Base-by-base conservation (phyloP, 2,888 invertebrate genomes). In the Melolontha melolontha region DNA sequence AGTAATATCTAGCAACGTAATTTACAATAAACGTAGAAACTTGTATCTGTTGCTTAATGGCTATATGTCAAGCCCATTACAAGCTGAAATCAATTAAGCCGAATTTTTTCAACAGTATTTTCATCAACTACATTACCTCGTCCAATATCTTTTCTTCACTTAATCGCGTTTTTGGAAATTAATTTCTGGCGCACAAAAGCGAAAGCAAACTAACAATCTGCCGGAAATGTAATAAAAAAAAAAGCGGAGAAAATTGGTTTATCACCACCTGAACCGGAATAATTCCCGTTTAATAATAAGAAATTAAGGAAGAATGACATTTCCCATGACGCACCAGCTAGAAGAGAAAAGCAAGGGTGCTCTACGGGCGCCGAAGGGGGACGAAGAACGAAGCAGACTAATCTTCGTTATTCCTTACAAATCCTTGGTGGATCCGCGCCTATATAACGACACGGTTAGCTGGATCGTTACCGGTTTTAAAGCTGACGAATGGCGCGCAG, bases 391-490 rank as follows among this genome's bases (percentile, higher is more conserved):
- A 42, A 40, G 44, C 12, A 59, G 59, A 59, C 59, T 59, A 59
- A 59, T 59, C 59, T 59, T 59, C 44, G 59, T 59, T 59, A 59
- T 59, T 66, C 59, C 59, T 44, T 64, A 73, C 75, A 75, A 74
- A 77, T 73, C 73, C 73, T 72, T 68, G 40, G 69, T 71, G 72
- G 74, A 75, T 74, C 70, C 70, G 73, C 75, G 73, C 75, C 76
- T 76, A 74, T 75, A 75, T 75, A 77, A 77, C 76, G 78, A 77
- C 76, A 76, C 74, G 75, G 75, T 75, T 76, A 76, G 76, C 73
- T 71, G 72, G 75, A 74, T 77, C 75, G 76, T 77, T 76, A 74
- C 76, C 73, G 73, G 74, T 74, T 72, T 70, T 71, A 74, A 74
- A 76, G 77, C 59, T 64, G 64, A 64, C 64, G 64, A 64, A 64